Conservation (phyloP, 1,140 invertebrate species). For the Drosophila neocordata region DNA sequence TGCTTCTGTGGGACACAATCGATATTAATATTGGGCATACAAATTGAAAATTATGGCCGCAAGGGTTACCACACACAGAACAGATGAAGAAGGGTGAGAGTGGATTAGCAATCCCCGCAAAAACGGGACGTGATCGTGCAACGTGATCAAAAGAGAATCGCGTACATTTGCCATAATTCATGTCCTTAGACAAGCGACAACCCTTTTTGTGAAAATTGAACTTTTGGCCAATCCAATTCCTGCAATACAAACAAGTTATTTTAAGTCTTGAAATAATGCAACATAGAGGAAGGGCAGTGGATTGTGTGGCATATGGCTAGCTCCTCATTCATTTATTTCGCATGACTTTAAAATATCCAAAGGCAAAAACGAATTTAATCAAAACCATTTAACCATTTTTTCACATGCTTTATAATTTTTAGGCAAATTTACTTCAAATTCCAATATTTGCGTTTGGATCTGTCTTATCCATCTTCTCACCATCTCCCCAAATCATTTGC, state of each 20-base stretch:
- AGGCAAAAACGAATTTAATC: too few species aligned
- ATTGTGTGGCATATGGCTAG: too few species aligned
- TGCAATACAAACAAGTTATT: too few species aligned
- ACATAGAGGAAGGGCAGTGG: too few species aligned
- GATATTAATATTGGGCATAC: slow-evolving; percentile 73
- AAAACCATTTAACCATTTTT: too few species aligned
- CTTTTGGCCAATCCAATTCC: background rate
- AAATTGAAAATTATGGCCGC: slow-evolving; percentile 75
- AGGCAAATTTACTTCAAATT: too few species aligned
- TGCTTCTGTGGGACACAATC: slow-evolving; percentile 46
- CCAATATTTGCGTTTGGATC: too few species aligned
- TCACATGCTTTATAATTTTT: too few species aligned
- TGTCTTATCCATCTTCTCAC: slow-evolving; percentile 6
- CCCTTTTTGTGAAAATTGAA: background rate
- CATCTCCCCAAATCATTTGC: slow-evolving; percentile 56
- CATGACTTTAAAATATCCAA: too few species aligned
- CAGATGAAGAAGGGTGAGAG: background rate
- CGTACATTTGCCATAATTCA: slow-evolving; percentile 3
- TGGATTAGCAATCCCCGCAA: slow-evolving; percentile 12
- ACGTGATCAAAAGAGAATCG: background rate
- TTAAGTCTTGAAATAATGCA: too few species aligned
- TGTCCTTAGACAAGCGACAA: background rate
- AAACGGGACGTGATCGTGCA: slow-evolving; percentile 4
- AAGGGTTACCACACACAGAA: slow-evolving; percentile 9
- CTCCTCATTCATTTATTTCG: too few species aligned